These are phyloP conservation scores for Lasioglossum zephyrum DNA, from an alignment of 2,888 invertebrate species.

Conservation along the genomic window DNA sequence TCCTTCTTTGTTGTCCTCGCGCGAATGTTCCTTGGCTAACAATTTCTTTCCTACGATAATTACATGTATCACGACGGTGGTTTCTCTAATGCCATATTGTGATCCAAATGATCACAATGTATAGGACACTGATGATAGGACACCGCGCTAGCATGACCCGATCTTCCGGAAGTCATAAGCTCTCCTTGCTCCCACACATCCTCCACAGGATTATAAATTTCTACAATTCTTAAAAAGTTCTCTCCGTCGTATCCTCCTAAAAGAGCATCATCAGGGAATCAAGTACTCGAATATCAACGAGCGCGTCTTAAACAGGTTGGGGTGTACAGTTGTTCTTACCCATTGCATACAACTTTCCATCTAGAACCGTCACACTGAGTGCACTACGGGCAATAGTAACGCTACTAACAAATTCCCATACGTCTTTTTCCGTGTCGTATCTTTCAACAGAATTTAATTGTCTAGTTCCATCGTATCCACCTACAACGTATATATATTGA, in stretches of 20 bases:
- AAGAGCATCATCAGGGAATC: constrained; percentile 58
- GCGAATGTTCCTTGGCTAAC: constrained; percentile 2
- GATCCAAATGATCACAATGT: constrained; percentile 82
- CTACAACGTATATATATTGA: constrained; percentile 96
- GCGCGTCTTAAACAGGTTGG: neutral
- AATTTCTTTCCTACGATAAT: constrained; percentile 8
- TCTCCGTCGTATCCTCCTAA: constrained; percentile 96
- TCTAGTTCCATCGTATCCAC: constrained; percentile 95
- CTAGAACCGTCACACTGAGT: constrained; percentile 93
- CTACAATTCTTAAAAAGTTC: constrained; percentile 93
- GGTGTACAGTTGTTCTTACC: constrained; percentile 85
- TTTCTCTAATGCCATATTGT: constrained; percentile 63
- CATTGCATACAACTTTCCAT: constrained; percentile 95
- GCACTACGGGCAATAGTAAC: constrained; percentile 94
- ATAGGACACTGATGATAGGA: constrained; percentile 90
- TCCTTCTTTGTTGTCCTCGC: neutral
- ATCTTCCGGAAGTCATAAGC: constrained; percentile 93
- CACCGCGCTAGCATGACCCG: constrained; percentile 96
- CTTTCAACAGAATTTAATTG: constrained; percentile 94
- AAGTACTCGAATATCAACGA: neutral
- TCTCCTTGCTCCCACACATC: constrained; percentile 92
- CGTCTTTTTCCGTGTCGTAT: constrained; percentile 93
- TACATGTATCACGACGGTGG: constrained; percentile 65
- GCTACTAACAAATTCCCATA: constrained; percentile 91
- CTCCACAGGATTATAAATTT: constrained; percentile 92